These are phyloP conservation scores for Mycalesis mineus DNA, from an alignment of 2,888 invertebrate species.

Conservation along the genomic window DNA sequence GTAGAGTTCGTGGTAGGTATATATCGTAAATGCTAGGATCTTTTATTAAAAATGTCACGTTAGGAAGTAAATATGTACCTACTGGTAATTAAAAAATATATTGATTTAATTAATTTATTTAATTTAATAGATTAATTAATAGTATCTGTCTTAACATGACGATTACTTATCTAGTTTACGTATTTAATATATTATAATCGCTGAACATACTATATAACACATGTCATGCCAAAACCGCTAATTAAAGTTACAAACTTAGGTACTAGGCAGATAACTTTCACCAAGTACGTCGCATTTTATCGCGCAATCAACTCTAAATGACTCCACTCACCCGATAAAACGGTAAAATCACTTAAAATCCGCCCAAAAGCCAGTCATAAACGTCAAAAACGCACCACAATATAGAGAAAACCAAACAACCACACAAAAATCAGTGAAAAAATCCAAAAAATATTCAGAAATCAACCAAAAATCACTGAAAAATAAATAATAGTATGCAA, in stretches of 20 bases:
- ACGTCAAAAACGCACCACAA: conserved; percentile 1
- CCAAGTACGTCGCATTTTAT: background rate
- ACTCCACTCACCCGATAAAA: conserved; percentile 10
- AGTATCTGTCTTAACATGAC: too few relatives aligned
- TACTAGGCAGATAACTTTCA: background rate
- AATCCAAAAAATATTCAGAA: background rate
- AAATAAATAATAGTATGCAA: background rate
- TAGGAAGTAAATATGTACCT: too few relatives aligned
- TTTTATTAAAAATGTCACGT: too few relatives aligned
- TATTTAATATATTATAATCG: background rate
- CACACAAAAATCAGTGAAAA: background rate
- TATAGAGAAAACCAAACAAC: background rate
- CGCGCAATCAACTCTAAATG: conserved; percentile 10
- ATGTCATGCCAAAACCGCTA: background rate
- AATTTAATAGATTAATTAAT: too few relatives aligned
- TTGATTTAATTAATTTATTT: too few relatives aligned
- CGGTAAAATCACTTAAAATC: conserved; percentile 3
- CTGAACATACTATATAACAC: background rate
- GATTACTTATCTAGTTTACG: too few relatives aligned
- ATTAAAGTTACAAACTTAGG: background rate
- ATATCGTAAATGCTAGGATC: too few relatives aligned
- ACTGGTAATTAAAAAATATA: too few relatives aligned
- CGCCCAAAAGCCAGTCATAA: background rate
- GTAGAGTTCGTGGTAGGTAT: too few relatives aligned
- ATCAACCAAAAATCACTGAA: background rate